Evolutionary conservation across 2,797 vertebrate species (phyloP).

Genomic region (Bradypodion ventrale): DNA sequence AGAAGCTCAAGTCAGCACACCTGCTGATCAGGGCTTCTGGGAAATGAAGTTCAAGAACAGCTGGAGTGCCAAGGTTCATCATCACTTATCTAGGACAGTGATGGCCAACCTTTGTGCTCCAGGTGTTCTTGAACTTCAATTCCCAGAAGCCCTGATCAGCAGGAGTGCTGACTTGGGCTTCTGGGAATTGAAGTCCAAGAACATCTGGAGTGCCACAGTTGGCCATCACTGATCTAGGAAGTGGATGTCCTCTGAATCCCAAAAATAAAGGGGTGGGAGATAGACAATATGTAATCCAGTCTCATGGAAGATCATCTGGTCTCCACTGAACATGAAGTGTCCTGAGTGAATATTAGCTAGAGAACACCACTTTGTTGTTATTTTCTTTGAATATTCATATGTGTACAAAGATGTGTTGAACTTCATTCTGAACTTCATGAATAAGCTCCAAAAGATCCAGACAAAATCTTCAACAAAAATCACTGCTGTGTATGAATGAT

Average conservation of each 20-base stretch:
- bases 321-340: not conserved
- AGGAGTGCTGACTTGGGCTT: no score
- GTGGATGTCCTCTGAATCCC: not conserved
- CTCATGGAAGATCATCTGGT: not conserved
- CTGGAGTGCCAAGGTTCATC: no score
- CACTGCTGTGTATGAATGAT: not conserved
- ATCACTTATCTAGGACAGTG: no score
- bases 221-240: no score
- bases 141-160: no score
- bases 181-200: no score
- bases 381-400: not conserved
- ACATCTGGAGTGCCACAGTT: no score
- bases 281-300: not conserved
- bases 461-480: not conserved
- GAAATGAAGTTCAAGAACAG: no score
- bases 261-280: not conserved
- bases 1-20: no score
- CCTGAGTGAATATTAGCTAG: not conserved
- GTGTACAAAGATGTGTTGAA: not conserved
- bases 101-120: no score
- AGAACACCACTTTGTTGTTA: not conserved
- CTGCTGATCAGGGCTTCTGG: no score
- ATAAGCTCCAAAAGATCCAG: not conserved
- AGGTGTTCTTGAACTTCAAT: no score
- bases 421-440: not conserved